Percentiles rank a stretch among this genome's conserved stretches.
phyloP scores from a whole-genome alignment of 2,888 invertebrate genomes.

The Hypomecis atomaria region DNA sequence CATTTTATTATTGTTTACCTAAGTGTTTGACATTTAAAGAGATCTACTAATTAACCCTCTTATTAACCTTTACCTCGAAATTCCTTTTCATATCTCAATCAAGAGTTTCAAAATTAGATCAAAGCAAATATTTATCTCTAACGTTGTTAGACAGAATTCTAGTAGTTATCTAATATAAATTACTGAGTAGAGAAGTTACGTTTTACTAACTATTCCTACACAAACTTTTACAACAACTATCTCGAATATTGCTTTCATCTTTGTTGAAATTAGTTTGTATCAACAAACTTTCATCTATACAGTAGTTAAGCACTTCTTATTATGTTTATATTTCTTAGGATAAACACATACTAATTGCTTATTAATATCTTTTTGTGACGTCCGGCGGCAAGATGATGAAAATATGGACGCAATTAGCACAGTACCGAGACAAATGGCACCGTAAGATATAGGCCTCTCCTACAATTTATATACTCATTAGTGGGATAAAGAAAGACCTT shows the following conservation, averaged over 20 bases:
- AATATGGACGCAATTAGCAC: too few species aligned
- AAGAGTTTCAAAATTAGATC: constrained; percentile 8
- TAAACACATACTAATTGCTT: not conserved
- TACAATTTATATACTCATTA: too few species aligned
- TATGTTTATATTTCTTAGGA: too few species aligned
- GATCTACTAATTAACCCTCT: too few species aligned
- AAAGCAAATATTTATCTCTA: constrained; percentile 7
- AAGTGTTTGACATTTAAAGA: too few species aligned
- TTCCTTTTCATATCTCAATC: not conserved
- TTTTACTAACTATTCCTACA: not conserved
- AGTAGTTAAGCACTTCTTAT: too few species aligned
- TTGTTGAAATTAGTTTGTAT: constrained; percentile 4
- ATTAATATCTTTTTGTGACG: not conserved
- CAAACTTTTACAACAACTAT: constrained; percentile 2
- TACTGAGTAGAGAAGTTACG: not conserved
- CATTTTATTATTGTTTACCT: too few species aligned
- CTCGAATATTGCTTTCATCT: constrained; percentile 4
- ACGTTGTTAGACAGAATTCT: not conserved
- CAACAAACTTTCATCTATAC: not conserved
- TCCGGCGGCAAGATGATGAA: too few species aligned
- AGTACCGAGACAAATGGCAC: too few species aligned
- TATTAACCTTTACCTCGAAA: not conserved
- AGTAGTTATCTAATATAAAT: constrained; percentile 3
- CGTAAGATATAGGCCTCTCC: too few species aligned
- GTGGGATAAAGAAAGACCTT: too few species aligned